phyloP scores from a whole-genome alignment of 2,113 vertebrate species.

The Podarcis muralis region DNA sequence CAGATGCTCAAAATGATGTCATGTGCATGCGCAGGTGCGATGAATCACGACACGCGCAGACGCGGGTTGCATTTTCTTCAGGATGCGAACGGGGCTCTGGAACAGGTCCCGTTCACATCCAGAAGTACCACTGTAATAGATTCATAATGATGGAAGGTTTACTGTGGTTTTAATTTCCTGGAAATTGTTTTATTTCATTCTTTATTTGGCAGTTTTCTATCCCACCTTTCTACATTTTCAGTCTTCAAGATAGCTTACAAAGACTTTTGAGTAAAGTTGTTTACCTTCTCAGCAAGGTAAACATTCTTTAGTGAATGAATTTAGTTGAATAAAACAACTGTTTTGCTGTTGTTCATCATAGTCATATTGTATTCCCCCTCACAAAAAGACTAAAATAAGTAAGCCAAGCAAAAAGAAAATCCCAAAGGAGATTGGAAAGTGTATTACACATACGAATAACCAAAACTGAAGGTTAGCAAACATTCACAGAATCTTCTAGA shows the following conservation, averaged over 20 bases:
- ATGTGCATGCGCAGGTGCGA: too few species aligned
- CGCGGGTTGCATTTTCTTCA: too few species aligned
- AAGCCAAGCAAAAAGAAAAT: neutral
- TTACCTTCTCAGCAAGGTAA: neutral
- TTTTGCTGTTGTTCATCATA: neutral
- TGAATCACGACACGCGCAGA: too few species aligned
- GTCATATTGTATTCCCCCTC: neutral
- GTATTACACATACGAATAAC: neutral
- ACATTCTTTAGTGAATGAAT: neutral
- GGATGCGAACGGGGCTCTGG: too few species aligned
- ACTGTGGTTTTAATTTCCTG: slow-evolving; percentile 23
- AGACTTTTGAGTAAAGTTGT: neutral
- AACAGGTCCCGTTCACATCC: too few species aligned
- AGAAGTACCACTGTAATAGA: neutral
- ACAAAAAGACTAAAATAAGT: neutral
- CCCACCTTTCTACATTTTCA: neutral
- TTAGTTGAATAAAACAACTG: neutral
- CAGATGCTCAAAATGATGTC: too few species aligned
- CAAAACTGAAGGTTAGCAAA: neutral
- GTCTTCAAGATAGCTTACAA: neutral
- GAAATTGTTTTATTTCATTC: neutral
- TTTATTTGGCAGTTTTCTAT: neutral
- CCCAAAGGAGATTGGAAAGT: neutral
- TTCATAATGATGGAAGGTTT: slow-evolving; percentile 5
- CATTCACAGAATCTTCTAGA: neutral